Base-by-base conservation (phyloP, 2,888 invertebrate species). In the Caenorhabditis uteleia region DNA sequence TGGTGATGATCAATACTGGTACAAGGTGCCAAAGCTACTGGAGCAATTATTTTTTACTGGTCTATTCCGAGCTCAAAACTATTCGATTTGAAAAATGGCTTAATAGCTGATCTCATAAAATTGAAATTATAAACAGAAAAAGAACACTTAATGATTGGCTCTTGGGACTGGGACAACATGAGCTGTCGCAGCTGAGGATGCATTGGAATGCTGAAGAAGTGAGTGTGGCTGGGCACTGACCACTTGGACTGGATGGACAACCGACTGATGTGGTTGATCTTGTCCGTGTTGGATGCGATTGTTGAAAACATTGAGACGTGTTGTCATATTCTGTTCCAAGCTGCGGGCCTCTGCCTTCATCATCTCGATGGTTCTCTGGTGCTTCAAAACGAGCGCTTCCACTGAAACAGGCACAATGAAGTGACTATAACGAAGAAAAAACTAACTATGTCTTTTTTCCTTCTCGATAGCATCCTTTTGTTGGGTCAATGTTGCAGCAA, bases 161-260 rank as follows among this genome's bases (percentile, higher is more conserved):
- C n/a, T n/a, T n/a, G n/a, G n/a, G n/a, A n/a, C n/a, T n/a, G n/a
- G n/a, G n/a, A n/a, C n/a, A n/a, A n/a, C n/a, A n/a, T n/a, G n/a
- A n/a, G n/a, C n/a, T n/a, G n/a, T n/a, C n/a, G n/a, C n/a, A n/a
- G n/a, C n/a, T n/a, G n/a, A n/a, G n/a, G 44, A 16, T 53, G 64
- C 29, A 57, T 57, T n/a, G 64, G 64, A 27, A 33, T 26, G 8
- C n/a, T n/a, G n/a, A n/a, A n/a, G n/a, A n/a, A n/a, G n/a, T n/a
- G n/a, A n/a, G n/a, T n/a, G n/a, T n/a, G n/a, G n/a, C n/a, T n/a
- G n/a, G n/a, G n/a, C n/a, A n/a, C n/a, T n/a, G n/a, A n/a, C n/a
- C n/a, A n/a, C n/a, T n/a, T n/a, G n/a, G n/a, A 45, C 14, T 21
- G 45, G 45, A n/a, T 45, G 45, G 12, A 45, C 45, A 45, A 45